Evolutionary conservation across 2,888 invertebrate species (phyloP), one percentile per base, ranked within the genome.

Genomic region (Muschampia plurimacula): DNA sequence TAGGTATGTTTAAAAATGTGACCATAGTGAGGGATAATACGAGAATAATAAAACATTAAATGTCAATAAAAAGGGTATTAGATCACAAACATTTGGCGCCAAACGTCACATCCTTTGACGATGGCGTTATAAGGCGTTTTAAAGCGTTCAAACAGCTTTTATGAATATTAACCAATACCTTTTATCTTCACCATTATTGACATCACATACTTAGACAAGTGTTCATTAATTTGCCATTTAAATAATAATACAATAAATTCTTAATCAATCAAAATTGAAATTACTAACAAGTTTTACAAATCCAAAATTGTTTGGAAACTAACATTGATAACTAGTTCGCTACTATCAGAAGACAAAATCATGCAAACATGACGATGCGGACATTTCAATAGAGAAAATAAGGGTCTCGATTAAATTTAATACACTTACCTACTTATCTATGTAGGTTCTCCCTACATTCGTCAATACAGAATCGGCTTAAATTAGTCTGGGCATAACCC

Each of bases 311-410:
- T 60, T 59, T 68, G 44, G 59, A 60, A 44, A 49, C 62, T 41
- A 2, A 36, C 64, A 64, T 63, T 28, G 52, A 69, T 68, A 60
- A 6, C 12, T 15, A 10, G 60, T n/a, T 32, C 10, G 15, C 32
- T 9, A 46, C 57, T 10, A 12, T 65, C 65, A 70, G 65, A 65
- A 70, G 59, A 64, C 69, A 70, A 70, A 64, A 57, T 59, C 70
- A 59, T 12, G 57, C 65, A 65, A 65, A 70, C 69, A 32, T 28
- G 64, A 64, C 64, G 28, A 41, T 41, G 70, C 32, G 52, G 41
- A 44, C 64, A 57, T 55, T 64, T 64, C 15, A 52, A 69, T 69
- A 69, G n/a, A 52, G 4, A 49, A 49, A 52, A 52, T 15, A 52
- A n/a, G 44, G 59, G 64, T 46, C 44, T 44, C 22, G 65, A 70